These are phyloP conservation scores for Heliornis fulica DNA, from an alignment of 2,113 vertebrate species.

Conservation along the genomic window DNA sequence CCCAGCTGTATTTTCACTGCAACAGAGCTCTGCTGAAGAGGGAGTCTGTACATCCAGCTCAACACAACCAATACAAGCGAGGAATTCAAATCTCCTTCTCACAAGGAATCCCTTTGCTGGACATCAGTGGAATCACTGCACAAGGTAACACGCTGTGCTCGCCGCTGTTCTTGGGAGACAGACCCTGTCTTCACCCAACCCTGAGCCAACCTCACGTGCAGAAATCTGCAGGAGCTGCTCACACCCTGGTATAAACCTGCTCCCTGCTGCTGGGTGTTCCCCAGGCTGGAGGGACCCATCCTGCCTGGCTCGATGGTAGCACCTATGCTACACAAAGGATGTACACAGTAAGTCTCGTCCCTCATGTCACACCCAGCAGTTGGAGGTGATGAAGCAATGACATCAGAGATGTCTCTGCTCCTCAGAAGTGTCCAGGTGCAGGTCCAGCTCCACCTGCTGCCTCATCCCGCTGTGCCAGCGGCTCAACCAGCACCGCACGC, in stretches of 20 bases:
- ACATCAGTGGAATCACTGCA: not conserved
- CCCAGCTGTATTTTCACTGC: not conserved
- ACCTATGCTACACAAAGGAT: accelerated
- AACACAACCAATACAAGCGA: not conserved
- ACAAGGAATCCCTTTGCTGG: not conserved
- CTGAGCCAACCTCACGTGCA: not conserved
- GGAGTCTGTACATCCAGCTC: not conserved
- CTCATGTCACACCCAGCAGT: not conserved
- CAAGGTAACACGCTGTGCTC: not conserved
- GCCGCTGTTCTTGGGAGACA: not conserved
- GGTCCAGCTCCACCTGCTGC: not conserved
- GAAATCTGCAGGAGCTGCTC: not conserved
- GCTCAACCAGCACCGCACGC: not conserved
- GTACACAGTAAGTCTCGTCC: accelerated
- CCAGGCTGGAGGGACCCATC: not conserved
- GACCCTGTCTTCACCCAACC: not conserved
- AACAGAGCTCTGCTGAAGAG: not conserved
- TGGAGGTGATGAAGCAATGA: accelerated
- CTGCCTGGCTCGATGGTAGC: not conserved
- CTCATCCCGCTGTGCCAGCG: not conserved
- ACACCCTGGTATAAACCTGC: not conserved
- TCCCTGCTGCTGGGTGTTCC: not conserved
- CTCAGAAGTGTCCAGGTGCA: not conserved
- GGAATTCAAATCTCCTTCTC: not conserved
- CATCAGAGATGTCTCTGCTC: not conserved